Conservation (phyloP, 92 coral and sea anemone species). For the Epizoanthus rinbou region DNA sequence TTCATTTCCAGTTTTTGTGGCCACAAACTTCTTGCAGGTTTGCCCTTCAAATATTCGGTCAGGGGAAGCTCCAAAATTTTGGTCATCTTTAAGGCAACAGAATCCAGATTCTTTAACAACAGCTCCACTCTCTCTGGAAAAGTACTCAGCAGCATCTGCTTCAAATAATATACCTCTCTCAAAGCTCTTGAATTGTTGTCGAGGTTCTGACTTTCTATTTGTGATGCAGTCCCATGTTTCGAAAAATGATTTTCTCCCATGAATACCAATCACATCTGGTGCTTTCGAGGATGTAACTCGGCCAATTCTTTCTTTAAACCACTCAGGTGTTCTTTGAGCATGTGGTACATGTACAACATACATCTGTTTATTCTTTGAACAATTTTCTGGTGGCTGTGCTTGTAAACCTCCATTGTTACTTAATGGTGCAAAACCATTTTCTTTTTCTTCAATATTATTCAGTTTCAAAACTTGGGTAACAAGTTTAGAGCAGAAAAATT, state of each 20-base stretch:
- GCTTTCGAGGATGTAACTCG: constrained; percentile 46
- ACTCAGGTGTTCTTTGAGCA: constrained; percentile 34
- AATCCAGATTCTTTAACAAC: constrained; percentile 30
- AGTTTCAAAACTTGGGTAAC: constrained; percentile 36
- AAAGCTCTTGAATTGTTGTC: constrained; percentile 41
- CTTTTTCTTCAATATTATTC: constrained; percentile 24
- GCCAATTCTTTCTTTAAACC: constrained; percentile 48
- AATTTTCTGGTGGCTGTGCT: constrained; percentile 28
- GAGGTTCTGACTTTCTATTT: constrained; percentile 48
- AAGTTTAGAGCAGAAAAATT: constrained; percentile 45
- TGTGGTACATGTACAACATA: constrained; percentile 4
- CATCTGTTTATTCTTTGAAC: constrained; percentile 23
- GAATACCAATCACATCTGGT: constrained; percentile 49
- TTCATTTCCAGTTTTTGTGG: constrained; percentile 33
- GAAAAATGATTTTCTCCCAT: constrained; percentile 31
- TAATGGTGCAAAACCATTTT: constrained; percentile 28
- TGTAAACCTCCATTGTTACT: constrained; percentile 2
- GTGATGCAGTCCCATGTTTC: constrained; percentile 44
- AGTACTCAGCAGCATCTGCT: constrained; percentile 49
- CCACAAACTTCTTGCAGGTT: constrained; percentile 35
- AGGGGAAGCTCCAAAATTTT: constrained; percentile 37
- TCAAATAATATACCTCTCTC: constrained; percentile 48
- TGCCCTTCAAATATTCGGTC: constrained; percentile 31
- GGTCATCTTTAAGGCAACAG: constrained; percentile 27
- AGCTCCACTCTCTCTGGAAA: constrained; percentile 44